Evolutionary conservation across 92 coral and sea anemone genomes (phyloP), one percentile per base, ranked within the genome.

Genomic region (Ricordea florida): DNA sequence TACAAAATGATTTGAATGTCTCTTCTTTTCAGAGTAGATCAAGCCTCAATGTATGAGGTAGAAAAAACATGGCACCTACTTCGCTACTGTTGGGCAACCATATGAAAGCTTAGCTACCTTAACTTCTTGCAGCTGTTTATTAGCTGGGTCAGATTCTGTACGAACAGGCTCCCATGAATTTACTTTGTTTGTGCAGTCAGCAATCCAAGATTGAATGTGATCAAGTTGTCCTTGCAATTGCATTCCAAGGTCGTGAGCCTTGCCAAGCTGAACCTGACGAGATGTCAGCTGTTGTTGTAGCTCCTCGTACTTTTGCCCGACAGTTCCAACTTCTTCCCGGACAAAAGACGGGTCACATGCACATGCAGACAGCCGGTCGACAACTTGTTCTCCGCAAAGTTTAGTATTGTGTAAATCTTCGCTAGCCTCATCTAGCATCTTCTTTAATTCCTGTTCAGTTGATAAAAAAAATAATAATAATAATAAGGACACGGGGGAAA

Each of bases 141-240:
- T 86, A 6, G 97, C 93, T 10, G 81, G 77, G 35, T 83, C 94
- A 38, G 97, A 89, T 35, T 94, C 98, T 13, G 93, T 89, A 44
- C 93, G 84, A 2, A 92, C 79, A 52, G 82, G 86, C 9, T 92
- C 91, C 98, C 97, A 94, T 74, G 32, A 57, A 27, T 86, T 92
- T 63, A 89, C 89, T 13, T 58, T 63, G 43, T 76, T 93, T 29
- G 69, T 75, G 32, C 67, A 57, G 15, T 51, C 84, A 6, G 79
- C 69, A 6, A 78, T 69, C 98, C 98, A 94, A 21, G 72, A 89
- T 66, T 92, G 85, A 38, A 94, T 86, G 29, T 90, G 90, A 30
- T 73, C 79, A 62, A 94, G 72, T 26, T 80, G 85, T 17, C 92
- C 97, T 50, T 82, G 82, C 52, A 94, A 64, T 49, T 94, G 83